phyloP scores from a whole-genome alignment of 2,113 vertebrate species.

The Rhea americana region DNA sequence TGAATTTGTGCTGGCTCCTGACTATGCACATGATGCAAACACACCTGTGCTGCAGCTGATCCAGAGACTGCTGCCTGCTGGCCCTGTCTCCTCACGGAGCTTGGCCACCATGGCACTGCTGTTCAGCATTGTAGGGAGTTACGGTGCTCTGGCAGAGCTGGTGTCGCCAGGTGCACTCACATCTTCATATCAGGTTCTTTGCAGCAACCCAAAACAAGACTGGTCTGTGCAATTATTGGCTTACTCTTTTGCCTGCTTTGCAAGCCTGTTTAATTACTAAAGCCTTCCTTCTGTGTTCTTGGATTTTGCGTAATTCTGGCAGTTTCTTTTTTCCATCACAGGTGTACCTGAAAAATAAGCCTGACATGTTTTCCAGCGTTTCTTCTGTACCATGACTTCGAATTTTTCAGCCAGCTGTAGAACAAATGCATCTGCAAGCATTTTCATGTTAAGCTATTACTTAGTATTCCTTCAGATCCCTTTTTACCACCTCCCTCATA shows the following conservation, averaged over 20 bases:
- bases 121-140: not conserved
- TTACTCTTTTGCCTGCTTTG: not conserved
- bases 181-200: not conserved
- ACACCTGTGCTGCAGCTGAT: constrained; percentile 16
- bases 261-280: not conserved
- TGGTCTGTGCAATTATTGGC: not conserved
- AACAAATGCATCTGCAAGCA: not conserved
- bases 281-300: not conserved
- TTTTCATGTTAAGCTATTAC: not conserved
- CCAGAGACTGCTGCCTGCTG: not conserved
- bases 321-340: not conserved
- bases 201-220: not conserved
- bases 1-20: constrained; percentile 16
- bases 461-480: not conserved
- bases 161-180: not conserved
- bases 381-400: not conserved
- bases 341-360: not conserved
- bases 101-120: not conserved
- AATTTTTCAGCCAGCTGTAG: not conserved
- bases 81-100: not conserved
- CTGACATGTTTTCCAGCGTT: not conserved
- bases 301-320: constrained; percentile 10
- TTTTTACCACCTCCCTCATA: not conserved
- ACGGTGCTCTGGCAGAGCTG: not conserved
- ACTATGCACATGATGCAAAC: not conserved